Evolutionary conservation across 2,888 invertebrate genomes (phyloP).

Genomic region (Taphrorychus bicolor): DNA sequence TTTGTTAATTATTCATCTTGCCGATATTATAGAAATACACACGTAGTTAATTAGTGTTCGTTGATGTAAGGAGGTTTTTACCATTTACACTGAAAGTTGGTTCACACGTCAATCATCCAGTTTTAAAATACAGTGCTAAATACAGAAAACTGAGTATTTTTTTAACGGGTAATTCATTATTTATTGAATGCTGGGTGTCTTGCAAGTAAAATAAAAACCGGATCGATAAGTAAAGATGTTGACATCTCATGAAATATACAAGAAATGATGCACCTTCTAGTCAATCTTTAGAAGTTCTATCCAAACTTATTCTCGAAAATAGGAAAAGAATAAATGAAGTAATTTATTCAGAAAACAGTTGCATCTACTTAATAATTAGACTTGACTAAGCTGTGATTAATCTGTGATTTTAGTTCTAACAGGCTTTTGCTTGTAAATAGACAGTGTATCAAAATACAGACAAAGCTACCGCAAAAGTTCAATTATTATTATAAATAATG

Average conservation of each 20-base stretch:
- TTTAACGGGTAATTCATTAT: background rate
- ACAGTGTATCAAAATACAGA: background rate
- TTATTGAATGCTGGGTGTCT: background rate
- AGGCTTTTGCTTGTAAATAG: background rate
- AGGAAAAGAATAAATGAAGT: too few relatives aligned
- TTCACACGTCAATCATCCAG: conserved; percentile 1
- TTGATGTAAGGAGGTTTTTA: background rate
- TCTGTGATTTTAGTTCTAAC: background rate
- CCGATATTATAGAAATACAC: background rate
- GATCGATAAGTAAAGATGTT: too few relatives aligned
- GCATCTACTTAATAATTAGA: too few relatives aligned
- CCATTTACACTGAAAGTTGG: background rate
- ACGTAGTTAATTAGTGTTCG: background rate
- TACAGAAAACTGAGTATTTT: background rate
- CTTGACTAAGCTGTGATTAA: background rate
- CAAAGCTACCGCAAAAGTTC: background rate
- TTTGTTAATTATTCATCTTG: conserved; percentile 18
- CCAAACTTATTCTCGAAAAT: too few relatives aligned
- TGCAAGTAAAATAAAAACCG: too few relatives aligned
- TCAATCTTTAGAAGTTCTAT: too few relatives aligned
- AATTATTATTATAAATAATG: background rate
- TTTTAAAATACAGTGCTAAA: background rate
- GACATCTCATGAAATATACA: too few relatives aligned
- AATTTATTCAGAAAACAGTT: too few relatives aligned
- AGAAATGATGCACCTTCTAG: too few relatives aligned